phyloP scores from a whole-genome alignment of 2,888 invertebrate genomes.

The Drosophila vallismaia region DNA sequence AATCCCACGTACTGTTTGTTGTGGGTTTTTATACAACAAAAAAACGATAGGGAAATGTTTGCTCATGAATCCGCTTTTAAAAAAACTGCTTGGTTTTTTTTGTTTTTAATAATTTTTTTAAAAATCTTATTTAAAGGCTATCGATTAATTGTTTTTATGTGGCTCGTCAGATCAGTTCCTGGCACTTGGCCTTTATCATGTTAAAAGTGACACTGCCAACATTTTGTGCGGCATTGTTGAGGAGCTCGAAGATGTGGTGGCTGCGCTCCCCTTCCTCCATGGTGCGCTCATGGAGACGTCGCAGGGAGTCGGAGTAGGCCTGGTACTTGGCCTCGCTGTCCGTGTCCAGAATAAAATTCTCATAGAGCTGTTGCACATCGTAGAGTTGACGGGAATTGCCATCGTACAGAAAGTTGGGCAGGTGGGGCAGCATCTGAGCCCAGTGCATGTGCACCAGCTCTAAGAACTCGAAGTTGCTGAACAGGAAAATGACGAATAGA shows the following conservation, averaged over 20 bases:
- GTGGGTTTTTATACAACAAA: no score
- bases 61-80: background rate
- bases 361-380: constrained; percentile 67
- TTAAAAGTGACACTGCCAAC: constrained; percentile 79
- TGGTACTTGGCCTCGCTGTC: constrained; percentile 74
- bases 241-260: constrained; percentile 75
- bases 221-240: constrained; percentile 76
- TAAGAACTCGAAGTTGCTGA: constrained; percentile 80
- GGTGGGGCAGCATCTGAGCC: constrained; percentile 59
- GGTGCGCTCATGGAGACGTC: constrained; percentile 61
- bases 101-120: background rate
- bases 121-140: background rate
- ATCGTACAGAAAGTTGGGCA: constrained; percentile 52
- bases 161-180: constrained; percentile 47
- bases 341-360: constrained; percentile 73
- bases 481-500: constrained; percentile 74
- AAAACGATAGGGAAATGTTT: background rate
- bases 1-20: no score
- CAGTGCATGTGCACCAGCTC: constrained; percentile 75
- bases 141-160: no score
- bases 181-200: constrained; percentile 76
- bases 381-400: constrained; percentile 56
- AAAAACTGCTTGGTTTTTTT: background rate
- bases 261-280: constrained; percentile 53
- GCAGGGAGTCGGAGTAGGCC: constrained; percentile 61